Percentiles rank a stretch among this genome's conserved stretches.
phyloP scores from a whole-genome alignment of 2,888 invertebrate species.

The Loripinus fragilis region DNA sequence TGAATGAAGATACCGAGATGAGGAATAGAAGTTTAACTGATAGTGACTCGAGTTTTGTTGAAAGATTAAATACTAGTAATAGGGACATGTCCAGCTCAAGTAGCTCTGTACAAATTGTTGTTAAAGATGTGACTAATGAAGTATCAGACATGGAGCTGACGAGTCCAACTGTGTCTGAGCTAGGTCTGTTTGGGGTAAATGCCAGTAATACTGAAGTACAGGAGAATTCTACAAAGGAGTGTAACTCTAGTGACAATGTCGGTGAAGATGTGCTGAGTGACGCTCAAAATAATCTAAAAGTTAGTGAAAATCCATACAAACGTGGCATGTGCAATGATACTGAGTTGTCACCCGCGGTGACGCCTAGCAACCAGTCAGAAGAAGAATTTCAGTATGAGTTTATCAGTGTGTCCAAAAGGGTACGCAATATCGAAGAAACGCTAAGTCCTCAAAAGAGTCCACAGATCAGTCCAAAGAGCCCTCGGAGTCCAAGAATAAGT shows the following conservation, averaged over 20 bases:
- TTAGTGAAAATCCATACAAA: constrained; percentile 41
- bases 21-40: constrained; percentile 33
- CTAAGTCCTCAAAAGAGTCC: constrained; percentile 24
- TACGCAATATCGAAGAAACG: constrained; percentile 45
- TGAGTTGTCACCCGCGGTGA: not conserved
- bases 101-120: not conserved
- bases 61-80: not conserved
- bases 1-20: constrained; percentile 29
- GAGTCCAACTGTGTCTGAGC: not conserved
- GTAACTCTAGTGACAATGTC: not conserved
- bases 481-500: constrained; percentile 50
- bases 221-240: not conserved
- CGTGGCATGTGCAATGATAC: constrained; percentile 52
- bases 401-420: constrained; percentile 56
- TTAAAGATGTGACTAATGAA: not conserved
- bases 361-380: constrained; percentile 7
- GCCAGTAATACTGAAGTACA: not conserved
- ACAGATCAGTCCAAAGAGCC: constrained; percentile 49
- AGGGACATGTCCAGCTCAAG: not conserved
- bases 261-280: not conserved
- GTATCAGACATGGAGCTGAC: not conserved
- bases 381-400: constrained; percentile 49
- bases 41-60: not conserved
- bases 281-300: not conserved
- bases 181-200: not conserved